Evolutionary conservation across 2,797 vertebrate genomes (phyloP), one percentile per base, ranked within the genome.

Genomic region (Enteromius treurensis): DNA sequence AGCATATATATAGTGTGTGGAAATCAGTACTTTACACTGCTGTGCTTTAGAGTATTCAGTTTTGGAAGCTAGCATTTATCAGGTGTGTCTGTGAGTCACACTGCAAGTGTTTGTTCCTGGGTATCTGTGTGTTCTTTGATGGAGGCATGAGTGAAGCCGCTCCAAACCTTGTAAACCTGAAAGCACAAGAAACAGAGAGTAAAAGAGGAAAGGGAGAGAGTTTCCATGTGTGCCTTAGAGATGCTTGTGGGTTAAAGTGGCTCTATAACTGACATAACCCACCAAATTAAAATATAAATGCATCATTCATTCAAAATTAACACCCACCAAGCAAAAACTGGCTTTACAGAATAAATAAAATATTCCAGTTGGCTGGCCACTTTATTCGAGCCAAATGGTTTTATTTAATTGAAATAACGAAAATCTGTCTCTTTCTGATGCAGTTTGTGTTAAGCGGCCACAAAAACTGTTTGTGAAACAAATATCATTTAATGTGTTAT

Each of bases 61-160:
- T 64, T 64, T 32, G 15, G 62, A 64, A 34, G 62, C 6, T 64
- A 34, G 29, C 62, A 64, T 64, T 64, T 64, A 64, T 64, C 62
- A 64, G 62, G 62, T 64, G 29, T 64, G 62, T 64, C 14, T 64
- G 3, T 19, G 14, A 64, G 62, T 64, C 29, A 64, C 26, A 64
- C 60, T 17, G 60, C 14, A 17, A 64, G 60, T 32, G 60, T 15
- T 62, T 32, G 60, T 15, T 19, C 62, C 15, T 64, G 62, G 15
- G 15, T 64, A 29, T 34, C 62, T 64, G 29, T 64, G 62, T 64
- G 62, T 64, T 64, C 62, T 64, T 64, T 64, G 62, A 64, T 64
- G 62, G 62, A 32, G 62, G 62, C 29, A 32, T 19, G 32, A 64
- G 29, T 64, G 29, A 34, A 64, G 62, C 62, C 1, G 14, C 62